Evolutionary conservation across 2,888 invertebrate genomes (phyloP).

Genomic region (Trimorus sp.): DNA sequence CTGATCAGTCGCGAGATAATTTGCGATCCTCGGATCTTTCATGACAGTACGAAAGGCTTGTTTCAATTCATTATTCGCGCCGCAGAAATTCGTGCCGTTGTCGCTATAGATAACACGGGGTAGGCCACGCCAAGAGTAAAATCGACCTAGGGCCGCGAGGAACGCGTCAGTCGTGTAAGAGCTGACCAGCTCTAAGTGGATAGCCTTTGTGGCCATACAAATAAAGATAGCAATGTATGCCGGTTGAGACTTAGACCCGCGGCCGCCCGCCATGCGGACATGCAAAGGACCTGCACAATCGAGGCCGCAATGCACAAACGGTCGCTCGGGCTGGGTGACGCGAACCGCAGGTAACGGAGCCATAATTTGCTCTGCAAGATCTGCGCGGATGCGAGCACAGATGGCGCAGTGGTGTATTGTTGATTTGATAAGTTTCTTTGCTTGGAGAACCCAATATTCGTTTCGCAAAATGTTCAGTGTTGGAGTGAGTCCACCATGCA

Average conservation of each 20-base stretch:
- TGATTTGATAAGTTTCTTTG: neutral
- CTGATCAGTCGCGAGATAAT: neutral
- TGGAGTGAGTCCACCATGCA: too few relatives aligned
- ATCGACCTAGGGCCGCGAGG: slow-evolving; percentile 18
- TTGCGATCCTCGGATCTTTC: neutral
- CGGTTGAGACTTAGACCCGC: neutral
- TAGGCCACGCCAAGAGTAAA: slow-evolving; percentile 6
- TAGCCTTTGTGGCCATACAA: slow-evolving; percentile 14
- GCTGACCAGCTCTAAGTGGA: slow-evolving; percentile 33
- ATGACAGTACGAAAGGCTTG: neutral
- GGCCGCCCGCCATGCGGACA: slow-evolving; percentile 18
- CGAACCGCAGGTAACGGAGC: neutral
- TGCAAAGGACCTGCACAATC: slow-evolving; percentile 20
- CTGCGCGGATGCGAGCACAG: neutral
- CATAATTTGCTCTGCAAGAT: neutral
- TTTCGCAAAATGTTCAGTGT: neutral
- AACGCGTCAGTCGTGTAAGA: slow-evolving; percentile 11
- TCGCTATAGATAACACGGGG: slow-evolving; percentile 24
- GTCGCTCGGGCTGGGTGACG: slow-evolving; percentile 1
- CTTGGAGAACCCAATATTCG: neutral
- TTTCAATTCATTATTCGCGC: neutral
- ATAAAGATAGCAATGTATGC: slow-evolving; percentile 31
- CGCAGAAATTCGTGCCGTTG: slow-evolving; percentile 14
- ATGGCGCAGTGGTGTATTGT: neutral
- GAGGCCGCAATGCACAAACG: slow-evolving; percentile 25